These are phyloP conservation scores for Hoplodrina ambigua DNA, from an alignment of 2,888 invertebrate genomes.

Conservation along the genomic window DNA sequence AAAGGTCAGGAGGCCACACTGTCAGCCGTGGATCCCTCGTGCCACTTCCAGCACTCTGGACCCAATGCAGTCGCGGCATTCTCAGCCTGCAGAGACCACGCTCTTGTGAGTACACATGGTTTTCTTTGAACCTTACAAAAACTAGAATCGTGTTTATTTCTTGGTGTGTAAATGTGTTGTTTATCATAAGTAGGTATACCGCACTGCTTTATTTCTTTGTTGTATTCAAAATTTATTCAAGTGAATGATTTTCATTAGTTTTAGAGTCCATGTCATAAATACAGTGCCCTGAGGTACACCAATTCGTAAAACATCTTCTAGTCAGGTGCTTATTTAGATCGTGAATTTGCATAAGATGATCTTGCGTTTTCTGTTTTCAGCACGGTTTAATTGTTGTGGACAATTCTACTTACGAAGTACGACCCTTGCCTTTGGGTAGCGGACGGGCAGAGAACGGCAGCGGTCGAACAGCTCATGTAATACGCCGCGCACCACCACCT, in stretches of 20 bases:
- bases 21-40: constrained; percentile 83
- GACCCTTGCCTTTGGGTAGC: constrained; percentile 89
- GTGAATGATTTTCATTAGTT: too few species aligned
- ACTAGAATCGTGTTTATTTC: neutral
- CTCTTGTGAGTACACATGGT: constrained; percentile 88
- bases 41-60: constrained; percentile 92
- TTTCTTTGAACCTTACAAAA: neutral
- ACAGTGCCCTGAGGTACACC: too few species aligned
- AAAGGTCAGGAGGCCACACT: constrained; percentile 80
- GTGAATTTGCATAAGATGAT: neutral
- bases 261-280: too few species aligned
- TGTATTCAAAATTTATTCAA: too few species aligned
- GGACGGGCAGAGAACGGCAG: constrained; percentile 80
- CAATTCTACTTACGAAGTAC: constrained; percentile 93
- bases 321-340: neutral
- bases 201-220: too few species aligned
- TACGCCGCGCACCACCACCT: constrained; percentile 89
- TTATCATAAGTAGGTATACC: too few species aligned
- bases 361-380: constrained; percentile 77
- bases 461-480: constrained; percentile 89
- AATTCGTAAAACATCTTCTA: neutral
- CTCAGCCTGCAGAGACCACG: constrained; percentile 91
- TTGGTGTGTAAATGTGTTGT: neutral
- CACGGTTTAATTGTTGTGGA: constrained; percentile 92
- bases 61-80: constrained; percentile 91